Evolutionary conservation across 2,888 invertebrate species (phyloP).

Genomic region (Odontocolon sp.): DNA sequence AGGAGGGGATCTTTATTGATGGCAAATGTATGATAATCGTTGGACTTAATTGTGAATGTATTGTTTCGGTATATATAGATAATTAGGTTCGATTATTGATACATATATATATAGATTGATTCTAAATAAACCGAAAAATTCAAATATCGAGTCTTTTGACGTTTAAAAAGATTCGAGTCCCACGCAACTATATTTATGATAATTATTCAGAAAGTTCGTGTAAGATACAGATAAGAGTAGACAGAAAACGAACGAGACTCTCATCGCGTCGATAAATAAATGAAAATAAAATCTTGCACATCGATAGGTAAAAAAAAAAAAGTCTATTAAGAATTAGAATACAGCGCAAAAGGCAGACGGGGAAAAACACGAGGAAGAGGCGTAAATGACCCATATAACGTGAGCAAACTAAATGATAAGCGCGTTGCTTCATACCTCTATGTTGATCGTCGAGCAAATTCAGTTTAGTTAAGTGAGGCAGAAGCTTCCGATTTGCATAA

Average conservation of each 20-base stretch:
- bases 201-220: background rate
- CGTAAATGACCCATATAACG: background rate
- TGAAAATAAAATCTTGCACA: background rate
- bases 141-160: background rate
- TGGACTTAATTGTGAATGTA: conserved; percentile 36
- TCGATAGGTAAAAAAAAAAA: background rate
- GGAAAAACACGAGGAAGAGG: background rate
- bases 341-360: background rate
- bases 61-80: background rate
- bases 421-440: too few species aligned
- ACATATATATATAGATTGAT: background rate
- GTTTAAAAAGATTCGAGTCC: background rate
- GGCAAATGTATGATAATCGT: conserved; percentile 45
- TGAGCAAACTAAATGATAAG: background rate
- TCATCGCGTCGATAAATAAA: background rate
- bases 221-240: background rate
- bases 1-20: conserved; percentile 10
- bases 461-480: background rate
- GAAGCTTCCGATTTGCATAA: conserved; percentile 6
- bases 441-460: background rate
- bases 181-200: background rate
- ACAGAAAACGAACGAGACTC: background rate
- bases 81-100: background rate
- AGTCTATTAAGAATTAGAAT: background rate
- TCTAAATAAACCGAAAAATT: background rate